These are phyloP conservation scores for Centruroides vittatus DNA, from an alignment of 1,140 invertebrate species.

Conservation along the genomic window DNA sequence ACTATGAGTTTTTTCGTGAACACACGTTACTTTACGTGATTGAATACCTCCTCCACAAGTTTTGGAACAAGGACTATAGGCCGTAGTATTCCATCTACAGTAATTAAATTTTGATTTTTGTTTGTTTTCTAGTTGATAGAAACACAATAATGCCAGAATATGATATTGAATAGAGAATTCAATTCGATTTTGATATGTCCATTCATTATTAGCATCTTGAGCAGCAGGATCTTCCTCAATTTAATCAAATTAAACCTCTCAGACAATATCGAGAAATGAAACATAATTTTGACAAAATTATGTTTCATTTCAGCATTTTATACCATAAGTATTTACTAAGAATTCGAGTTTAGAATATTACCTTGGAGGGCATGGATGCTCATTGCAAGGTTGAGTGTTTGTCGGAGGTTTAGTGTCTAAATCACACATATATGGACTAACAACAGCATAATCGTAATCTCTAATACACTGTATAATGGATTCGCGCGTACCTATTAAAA, in stretches of 20 bases:
- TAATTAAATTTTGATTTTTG: neutral
- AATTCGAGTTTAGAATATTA: constrained; percentile 4
- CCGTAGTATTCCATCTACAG: constrained; percentile 55
- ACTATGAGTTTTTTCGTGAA: constrained; percentile 72
- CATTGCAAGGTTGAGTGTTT: constrained; percentile 80
- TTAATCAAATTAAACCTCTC: too few relatives aligned
- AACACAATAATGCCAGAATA: too few relatives aligned
- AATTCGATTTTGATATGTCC: too few relatives aligned
- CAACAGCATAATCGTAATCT: constrained; percentile 65
- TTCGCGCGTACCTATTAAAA: constrained; percentile 32
- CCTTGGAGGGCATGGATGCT: constrained; percentile 56
- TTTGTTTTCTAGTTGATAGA: too few relatives aligned
- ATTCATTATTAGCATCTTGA: too few relatives aligned
- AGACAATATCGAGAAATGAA: too few relatives aligned
- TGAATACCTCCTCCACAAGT: constrained; percentile 71
- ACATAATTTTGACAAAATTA: too few relatives aligned
- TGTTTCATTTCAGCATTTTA: too few relatives aligned
- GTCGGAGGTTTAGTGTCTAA: constrained; percentile 69
- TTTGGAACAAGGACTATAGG: constrained; percentile 59
- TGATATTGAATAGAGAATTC: too few relatives aligned
- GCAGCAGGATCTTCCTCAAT: too few relatives aligned
- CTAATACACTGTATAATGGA: constrained; percentile 77
- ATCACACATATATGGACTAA: constrained; percentile 67
- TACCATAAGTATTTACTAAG: too few relatives aligned
- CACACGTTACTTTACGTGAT: constrained; percentile 52